Percentiles rank a stretch among this genome's conserved stretches.
phyloP scores from a whole-genome alignment of 2,888 invertebrate genomes.

The Minunthozetes semirufus region DNA sequence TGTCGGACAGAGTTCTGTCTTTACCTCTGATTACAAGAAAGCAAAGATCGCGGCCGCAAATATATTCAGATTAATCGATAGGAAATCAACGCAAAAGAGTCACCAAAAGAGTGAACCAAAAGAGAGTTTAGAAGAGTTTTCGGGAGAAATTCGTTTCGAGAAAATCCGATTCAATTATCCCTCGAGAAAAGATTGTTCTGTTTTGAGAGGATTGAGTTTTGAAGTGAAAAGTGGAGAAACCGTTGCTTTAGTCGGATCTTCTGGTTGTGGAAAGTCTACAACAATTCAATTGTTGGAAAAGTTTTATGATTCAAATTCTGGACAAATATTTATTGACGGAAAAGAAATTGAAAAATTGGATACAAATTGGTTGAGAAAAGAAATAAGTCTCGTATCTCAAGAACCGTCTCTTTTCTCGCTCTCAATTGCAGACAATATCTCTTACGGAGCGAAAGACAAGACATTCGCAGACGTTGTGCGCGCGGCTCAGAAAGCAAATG shows the following conservation, averaged over 20 bases:
- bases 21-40: conserved; percentile 73
- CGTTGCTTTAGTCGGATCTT: conserved; percentile 49
- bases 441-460: conserved; percentile 39
- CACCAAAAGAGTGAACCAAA: not conserved
- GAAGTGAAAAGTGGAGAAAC: conserved; percentile 40
- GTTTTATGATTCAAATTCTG: conserved; percentile 49
- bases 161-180: conserved; percentile 45
- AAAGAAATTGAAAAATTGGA: conserved; percentile 61
- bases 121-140: too few relatives aligned
- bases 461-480: conserved; percentile 42
- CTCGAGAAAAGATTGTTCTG: conserved; percentile 43
- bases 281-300: conserved; percentile 54
- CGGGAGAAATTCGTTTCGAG: conserved; percentile 38
- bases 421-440: conserved; percentile 42
- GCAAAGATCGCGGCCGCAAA: conserved; percentile 64
- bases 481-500: conserved; percentile 47
- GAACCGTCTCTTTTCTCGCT: conserved; percentile 42
- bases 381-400: conserved; percentile 68
- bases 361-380: conserved; percentile 61
- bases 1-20: conserved; percentile 67
- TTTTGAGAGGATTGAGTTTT: conserved; percentile 38
- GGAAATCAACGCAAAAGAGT: too few relatives aligned
- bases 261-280: conserved; percentile 54
- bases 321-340: conserved; percentile 44
- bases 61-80: conserved; percentile 58